Percentiles rank a stretch among this genome's conserved stretches.
Evolutionary conservation across 2,113 vertebrate species (phyloP).

Genomic region (Pipra filicauda): DNA sequence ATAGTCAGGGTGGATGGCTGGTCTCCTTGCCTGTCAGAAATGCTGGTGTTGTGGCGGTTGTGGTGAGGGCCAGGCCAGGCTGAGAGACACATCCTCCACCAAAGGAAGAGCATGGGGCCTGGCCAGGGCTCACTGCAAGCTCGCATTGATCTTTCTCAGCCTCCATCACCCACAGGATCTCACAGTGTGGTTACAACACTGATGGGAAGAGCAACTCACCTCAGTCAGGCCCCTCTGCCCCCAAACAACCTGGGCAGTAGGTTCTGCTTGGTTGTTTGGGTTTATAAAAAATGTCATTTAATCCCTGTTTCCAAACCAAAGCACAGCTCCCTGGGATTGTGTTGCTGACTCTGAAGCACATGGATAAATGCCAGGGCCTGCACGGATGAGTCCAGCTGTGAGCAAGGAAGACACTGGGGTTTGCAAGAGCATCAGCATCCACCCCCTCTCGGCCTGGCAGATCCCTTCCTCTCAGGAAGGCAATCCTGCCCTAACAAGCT

Average conservation of each 20-base stretch:
- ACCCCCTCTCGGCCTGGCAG: not conserved
- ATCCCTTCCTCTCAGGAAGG: not conserved
- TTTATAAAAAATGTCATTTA: not conserved
- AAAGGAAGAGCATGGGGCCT: not conserved
- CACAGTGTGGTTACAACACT: not conserved
- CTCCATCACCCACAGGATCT: not conserved
- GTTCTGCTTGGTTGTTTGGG: not conserved
- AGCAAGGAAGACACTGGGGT: not conserved
- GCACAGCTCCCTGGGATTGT: not conserved
- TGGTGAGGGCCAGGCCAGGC: not conserved
- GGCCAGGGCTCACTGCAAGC: not conserved
- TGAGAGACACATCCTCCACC: rapidly evolving
- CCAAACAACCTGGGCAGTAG: not conserved
- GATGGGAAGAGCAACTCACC: not conserved
- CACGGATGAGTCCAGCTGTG: rapidly evolving
- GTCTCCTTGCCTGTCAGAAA: not conserved
- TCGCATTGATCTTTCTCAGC: not conserved
- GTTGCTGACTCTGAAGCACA: not conserved
- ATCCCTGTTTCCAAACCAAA: not conserved
- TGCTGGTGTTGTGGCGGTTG: not conserved
- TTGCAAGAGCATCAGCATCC: not conserved
- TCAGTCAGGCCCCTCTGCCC: not conserved
- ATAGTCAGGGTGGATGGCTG: not conserved
- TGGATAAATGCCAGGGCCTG: rapidly evolving
- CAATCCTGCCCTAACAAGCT: not conserved